Evolutionary conservation across 2,113 vertebrate genomes (phyloP).

Genomic region (Turnix velox): DNA sequence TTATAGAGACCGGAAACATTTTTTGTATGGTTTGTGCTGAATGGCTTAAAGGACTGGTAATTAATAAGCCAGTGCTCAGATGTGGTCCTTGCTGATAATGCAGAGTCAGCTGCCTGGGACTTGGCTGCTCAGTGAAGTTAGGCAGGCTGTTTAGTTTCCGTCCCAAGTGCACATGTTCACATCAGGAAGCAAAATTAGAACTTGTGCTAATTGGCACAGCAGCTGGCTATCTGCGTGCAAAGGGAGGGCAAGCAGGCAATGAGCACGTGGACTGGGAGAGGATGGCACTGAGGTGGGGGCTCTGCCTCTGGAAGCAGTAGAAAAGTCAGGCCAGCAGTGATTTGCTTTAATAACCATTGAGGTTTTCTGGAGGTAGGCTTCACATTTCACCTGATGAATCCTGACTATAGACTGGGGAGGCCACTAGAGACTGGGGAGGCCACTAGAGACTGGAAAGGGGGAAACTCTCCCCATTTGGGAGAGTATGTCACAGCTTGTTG

Average conservation of each 20-base stretch:
- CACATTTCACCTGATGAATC: too few species aligned
- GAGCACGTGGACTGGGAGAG: neutral
- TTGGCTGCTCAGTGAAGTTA: neutral
- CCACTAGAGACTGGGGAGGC: neutral
- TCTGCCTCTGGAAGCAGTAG: neutral
- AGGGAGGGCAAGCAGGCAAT: neutral
- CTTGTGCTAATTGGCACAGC: neutral
- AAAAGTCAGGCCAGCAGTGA: neutral
- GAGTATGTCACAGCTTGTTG: accelerated
- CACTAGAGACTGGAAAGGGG: neutral
- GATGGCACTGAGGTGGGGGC: accelerated
- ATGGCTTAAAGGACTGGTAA: neutral
- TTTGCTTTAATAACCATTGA: neutral
- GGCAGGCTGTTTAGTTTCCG: neutral
- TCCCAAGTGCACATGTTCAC: neutral
- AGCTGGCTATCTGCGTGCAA: neutral
- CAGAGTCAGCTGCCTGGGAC: neutral
- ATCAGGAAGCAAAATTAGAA: neutral
- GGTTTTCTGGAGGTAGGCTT: neutral
- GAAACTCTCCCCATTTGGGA: neutral
- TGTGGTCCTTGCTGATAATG: neutral
- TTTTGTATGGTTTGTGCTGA: neutral
- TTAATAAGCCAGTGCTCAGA: neutral
- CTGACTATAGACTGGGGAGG: neutral
- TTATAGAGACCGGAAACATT: neutral